A percentile compares a stretch with the other conserved stretches of the same genome.
Conservation (phyloP, 2,888 invertebrate genomes). For the Bibio marci region DNA sequence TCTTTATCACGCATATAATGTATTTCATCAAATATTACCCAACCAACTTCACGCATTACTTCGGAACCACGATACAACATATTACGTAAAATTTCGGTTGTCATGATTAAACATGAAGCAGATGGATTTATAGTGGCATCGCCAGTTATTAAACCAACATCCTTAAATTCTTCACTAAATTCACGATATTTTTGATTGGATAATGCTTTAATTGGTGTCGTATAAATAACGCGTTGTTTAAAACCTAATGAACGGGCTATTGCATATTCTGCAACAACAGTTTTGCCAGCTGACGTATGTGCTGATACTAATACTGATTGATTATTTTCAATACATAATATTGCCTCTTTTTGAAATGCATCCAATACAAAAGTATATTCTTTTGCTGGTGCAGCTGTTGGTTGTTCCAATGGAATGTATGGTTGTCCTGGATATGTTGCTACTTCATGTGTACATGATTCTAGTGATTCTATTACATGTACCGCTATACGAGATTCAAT, state of each 20-base stretch:
- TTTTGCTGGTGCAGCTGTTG: slow-evolving; percentile 60
- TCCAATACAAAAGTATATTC: slow-evolving; percentile 89
- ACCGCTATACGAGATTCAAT: slow-evolving; percentile 67
- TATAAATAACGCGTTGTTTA: slow-evolving; percentile 97
- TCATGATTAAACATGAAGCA: slow-evolving; percentile 98
- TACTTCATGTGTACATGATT: slow-evolving; percentile 92
- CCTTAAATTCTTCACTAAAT: slow-evolving; percentile 90
- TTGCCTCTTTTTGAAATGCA: slow-evolving; percentile 95
- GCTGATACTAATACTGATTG: slow-evolving; percentile 98
- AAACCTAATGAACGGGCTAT: slow-evolving; percentile 86
- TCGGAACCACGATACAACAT: slow-evolving; percentile 98
- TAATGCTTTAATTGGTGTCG: slow-evolving; percentile 97
- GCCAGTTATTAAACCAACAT: slow-evolving; percentile 96
- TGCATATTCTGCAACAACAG: slow-evolving; percentile 95
- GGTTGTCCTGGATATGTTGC: slow-evolving; percentile 61
- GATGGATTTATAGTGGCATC: slow-evolving; percentile 98
- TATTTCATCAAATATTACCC: slow-evolving; percentile 99
- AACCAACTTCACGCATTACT: slow-evolving; percentile 97
- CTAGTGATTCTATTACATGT: slow-evolving; percentile 76
- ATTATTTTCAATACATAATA: slow-evolving; percentile 90
- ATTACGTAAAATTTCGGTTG: slow-evolving; percentile 97
- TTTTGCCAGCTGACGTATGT: slow-evolving; percentile 95
- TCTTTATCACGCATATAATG: slow-evolving; percentile 99
- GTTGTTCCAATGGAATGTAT: slow-evolving; percentile 25
- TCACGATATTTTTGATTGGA: slow-evolving; percentile 99